Conservation (phyloP, 2,888 invertebrate species). For the Metacarcinus magister region DNA sequence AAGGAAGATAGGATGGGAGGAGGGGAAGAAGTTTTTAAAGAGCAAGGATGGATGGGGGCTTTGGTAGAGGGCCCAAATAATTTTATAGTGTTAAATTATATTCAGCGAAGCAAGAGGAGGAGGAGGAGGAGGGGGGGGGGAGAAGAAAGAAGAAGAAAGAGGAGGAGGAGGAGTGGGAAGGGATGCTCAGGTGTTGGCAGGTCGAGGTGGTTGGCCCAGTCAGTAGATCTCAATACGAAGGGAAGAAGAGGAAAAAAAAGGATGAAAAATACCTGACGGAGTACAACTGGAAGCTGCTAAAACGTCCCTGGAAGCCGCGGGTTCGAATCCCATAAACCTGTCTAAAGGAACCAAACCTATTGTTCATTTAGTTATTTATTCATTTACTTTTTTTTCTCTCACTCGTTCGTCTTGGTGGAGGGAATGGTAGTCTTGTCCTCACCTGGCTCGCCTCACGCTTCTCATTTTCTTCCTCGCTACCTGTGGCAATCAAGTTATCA, state of each 20-base stretch:
- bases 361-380: background rate
- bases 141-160: background rate
- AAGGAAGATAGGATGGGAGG: background rate
- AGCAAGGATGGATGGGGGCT: slow-evolving; percentile 58
- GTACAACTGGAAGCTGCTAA: background rate
- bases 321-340: slow-evolving; percentile 3
- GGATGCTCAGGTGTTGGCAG: background rate
- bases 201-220: background rate
- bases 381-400: background rate
- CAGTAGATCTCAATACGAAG: background rate
- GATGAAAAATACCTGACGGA: background rate
- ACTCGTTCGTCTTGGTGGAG: background rate
- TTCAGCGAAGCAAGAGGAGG: background rate
- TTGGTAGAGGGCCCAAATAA: slow-evolving; percentile 50
- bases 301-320: background rate
- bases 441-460: background rate
- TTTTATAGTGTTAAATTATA: slow-evolving; percentile 47
- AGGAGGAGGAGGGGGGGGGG: background rate
- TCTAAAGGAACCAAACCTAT: background rate
- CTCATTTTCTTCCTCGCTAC: background rate
- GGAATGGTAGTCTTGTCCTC: background rate
- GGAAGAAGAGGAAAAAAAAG: background rate
- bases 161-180: slow-evolving; percentile 14
- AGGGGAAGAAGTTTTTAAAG: background rate
- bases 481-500: background rate